Evolutionary conservation across 2,797 vertebrate genomes (phyloP).

Genomic region (Micrastur ruficollis): DNA sequence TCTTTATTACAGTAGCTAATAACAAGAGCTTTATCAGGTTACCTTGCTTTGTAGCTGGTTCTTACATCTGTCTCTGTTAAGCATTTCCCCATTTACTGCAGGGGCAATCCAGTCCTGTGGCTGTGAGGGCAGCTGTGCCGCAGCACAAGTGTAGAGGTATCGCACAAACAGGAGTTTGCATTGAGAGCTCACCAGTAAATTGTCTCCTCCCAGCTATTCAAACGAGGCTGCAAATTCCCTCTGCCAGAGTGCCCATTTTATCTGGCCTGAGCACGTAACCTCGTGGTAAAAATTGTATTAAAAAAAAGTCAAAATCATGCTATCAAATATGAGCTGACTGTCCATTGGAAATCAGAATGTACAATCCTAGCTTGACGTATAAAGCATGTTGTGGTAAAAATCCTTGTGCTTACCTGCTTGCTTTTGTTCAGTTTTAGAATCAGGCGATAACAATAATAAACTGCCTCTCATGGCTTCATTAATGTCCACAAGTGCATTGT

Average conservation of each 20-base stretch:
- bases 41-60: neutral
- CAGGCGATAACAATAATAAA: neutral
- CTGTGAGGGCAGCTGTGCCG: neutral
- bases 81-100: neutral
- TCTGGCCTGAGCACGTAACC: neutral
- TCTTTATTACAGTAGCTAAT: constrained; percentile 36
- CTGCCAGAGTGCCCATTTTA: neutral
- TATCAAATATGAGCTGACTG: neutral
- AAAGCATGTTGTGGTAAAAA: neutral
- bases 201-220: neutral
- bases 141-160: neutral
- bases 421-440: neutral
- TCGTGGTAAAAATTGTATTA: neutral
- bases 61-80: neutral
- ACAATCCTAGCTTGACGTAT: neutral
- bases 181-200: neutral
- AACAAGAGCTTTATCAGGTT: constrained; percentile 43
- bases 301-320: rapidly evolving
- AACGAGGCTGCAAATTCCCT: neutral
- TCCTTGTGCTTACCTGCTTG: neutral
- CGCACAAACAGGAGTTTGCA: neutral
- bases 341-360: neutral
- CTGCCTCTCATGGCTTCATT: neutral
- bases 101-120: neutral
- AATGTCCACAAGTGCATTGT: neutral